A percentile compares a stretch with the other conserved stretches of the same genome.
Conservation (phyloP, 2,113 vertebrate genomes). For the Podiceps cristatus region DNA sequence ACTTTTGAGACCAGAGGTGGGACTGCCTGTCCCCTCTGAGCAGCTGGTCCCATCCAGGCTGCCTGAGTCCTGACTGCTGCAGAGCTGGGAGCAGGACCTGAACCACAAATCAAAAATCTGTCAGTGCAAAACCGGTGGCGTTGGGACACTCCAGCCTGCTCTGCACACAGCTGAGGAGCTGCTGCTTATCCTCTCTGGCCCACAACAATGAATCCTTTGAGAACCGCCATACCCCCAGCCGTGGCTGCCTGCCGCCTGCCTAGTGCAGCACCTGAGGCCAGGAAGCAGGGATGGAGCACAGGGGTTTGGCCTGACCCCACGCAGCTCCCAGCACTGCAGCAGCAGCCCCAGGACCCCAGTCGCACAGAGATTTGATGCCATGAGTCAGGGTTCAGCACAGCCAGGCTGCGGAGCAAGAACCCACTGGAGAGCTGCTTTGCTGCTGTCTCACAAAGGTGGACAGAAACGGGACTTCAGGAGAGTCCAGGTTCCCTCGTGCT, state of each 20-base stretch:
- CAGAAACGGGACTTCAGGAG: not conserved
- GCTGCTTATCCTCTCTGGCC: not conserved
- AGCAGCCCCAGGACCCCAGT: not conserved
- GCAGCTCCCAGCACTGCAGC: not conserved
- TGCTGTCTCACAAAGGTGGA: not conserved
- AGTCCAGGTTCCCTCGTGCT: not conserved
- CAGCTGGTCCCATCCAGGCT: not conserved
- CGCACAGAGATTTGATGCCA: not conserved
- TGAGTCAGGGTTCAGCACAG: not conserved
- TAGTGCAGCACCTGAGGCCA: too few relatives aligned
- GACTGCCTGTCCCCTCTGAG: not conserved
- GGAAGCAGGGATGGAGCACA: not conserved
- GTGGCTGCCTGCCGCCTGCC: not conserved
- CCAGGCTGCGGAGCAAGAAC: not conserved
- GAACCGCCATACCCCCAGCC: accelerated
- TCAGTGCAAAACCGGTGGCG: not conserved
- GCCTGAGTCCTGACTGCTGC: not conserved
- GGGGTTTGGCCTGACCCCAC: not conserved
- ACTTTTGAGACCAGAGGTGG: not conserved
- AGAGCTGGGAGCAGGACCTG: not conserved
- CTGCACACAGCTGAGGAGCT: not conserved
- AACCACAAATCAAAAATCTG: not conserved
- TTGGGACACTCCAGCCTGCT: not conserved
- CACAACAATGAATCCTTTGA: not conserved
- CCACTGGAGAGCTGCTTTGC: not conserved